Evolutionary conservation across 1,140 invertebrate species (phyloP), one percentile per base, ranked within the genome.

Genomic region (Drosophila albomicans): DNA sequence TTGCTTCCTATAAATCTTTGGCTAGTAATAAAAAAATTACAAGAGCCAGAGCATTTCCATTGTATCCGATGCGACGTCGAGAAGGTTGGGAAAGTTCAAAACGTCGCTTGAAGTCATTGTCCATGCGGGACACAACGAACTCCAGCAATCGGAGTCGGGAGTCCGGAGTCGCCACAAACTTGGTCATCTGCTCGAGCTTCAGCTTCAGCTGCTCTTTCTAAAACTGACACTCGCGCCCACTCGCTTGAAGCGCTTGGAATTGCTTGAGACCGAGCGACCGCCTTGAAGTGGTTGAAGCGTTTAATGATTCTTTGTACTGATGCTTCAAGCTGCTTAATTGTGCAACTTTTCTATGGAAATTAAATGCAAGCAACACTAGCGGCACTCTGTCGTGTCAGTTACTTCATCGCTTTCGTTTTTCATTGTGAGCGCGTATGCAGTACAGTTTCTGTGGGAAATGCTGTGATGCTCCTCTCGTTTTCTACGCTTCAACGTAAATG

Each of bases 341-440:
- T 88, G 85, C 85, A 88, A 89, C 85, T 81, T 89, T 90, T 89
- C 81, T 78, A 78, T 88, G 75, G 85, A 88, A 88, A 88, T 80
- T 80, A 82, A 87, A 49, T 85, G 70, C 70, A 79, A 71, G 13
- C 28, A 32, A 58, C 35, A 59, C 38, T 46, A 52, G 32, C 32
- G 48, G 62, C 48, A 64, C 48, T 64, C 4, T 49, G 35, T n/a
- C 57, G 48, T 72, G 61, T 72, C 32, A 75, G 81, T 88, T 88
- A 88, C 85, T 89, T 89, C 85, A 88, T 84, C 76, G 84, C 85
- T 88, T 89, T 88, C 85, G 85, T 89, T 88, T 88, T 90, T 75
- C 81, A 72, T 87, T 66, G 73, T 25, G 20, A 0, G 3, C 20
- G 20, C 20, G 20, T 76, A 30, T 52, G 46, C 41, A 43, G 15